Conservation (phyloP, 2,113 vertebrate genomes). For the Cryptoleucopteryx plumbea region DNA sequence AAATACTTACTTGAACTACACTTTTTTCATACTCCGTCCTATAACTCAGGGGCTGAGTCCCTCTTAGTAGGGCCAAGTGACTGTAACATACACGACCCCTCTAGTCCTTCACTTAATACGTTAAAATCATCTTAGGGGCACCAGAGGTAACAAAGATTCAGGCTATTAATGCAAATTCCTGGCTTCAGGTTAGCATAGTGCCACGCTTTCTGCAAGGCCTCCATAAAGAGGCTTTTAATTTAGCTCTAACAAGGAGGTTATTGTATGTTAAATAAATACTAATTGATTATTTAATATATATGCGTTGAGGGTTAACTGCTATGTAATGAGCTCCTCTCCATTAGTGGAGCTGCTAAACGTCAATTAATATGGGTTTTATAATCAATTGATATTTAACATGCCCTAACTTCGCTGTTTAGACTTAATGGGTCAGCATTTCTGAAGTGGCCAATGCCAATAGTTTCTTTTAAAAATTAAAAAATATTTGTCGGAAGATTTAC, state of each 20-base stretch:
- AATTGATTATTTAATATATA: constrained; percentile 72
- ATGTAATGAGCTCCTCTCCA: constrained; percentile 60
- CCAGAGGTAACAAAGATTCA: neutral
- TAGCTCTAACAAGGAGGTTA: constrained; percentile 52
- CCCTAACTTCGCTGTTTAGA: constrained; percentile 4
- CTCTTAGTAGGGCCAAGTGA: neutral
- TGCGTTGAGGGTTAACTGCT: constrained; percentile 60
- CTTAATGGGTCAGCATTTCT: constrained; percentile 26
- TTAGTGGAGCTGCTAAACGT: constrained; percentile 47
- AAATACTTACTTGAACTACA: neutral
- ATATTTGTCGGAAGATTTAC: neutral
- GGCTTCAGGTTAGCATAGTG: neutral
- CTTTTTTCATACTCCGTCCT: neutral
- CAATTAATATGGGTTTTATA: constrained; percentile 65
- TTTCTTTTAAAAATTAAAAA: neutral
- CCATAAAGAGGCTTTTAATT: constrained; percentile 48
- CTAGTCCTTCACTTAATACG: neutral
- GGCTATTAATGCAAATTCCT: neutral
- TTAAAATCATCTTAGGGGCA: neutral
- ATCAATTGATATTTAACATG: constrained; percentile 63
- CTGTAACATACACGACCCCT: neutral
- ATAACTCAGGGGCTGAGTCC: neutral
- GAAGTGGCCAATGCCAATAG: neutral
- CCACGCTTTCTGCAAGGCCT: neutral
- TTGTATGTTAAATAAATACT: constrained; percentile 73